A percentile compares a stretch with the other conserved stretches of the same genome.
Evolutionary conservation across 2,888 invertebrate genomes (phyloP).

Genomic region (Brachyopa scutellaris): DNA sequence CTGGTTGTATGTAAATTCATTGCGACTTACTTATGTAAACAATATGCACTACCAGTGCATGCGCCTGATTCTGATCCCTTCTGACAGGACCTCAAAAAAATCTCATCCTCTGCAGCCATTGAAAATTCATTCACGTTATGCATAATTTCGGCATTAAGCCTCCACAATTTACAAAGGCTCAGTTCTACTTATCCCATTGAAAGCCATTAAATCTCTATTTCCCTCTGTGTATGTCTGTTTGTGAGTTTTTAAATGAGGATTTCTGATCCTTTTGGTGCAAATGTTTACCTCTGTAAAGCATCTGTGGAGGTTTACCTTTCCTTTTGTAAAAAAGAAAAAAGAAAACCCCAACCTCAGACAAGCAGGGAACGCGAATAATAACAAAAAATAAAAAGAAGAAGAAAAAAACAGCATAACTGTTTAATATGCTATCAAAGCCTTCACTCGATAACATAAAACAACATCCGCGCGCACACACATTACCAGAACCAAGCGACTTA

Average conservation of each 20-base stretch:
- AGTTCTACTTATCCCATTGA: slow-evolving; percentile 4
- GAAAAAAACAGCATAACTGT: slow-evolving; percentile 12
- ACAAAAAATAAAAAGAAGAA: background rate
- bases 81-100: slow-evolving; percentile 39
- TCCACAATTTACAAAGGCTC: slow-evolving; percentile 32
- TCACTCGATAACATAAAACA: slow-evolving; percentile 50
- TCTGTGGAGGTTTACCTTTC: slow-evolving; percentile 55
- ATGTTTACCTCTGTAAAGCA: slow-evolving; percentile 19
- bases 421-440: slow-evolving; percentile 61
- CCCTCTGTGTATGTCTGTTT: too few species aligned
- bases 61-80: slow-evolving; percentile 46
- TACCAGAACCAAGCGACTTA: background rate
- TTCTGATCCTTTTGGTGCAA: background rate
- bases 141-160: slow-evolving; percentile 57
- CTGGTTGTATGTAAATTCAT: background rate
- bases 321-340: slow-evolving; percentile 15
- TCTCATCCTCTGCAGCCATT: slow-evolving; percentile 38
- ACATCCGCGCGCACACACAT: slow-evolving; percentile 16
- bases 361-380: slow-evolving; percentile 8
- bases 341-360: slow-evolving; percentile 40
- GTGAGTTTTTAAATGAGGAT: background rate
- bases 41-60: background rate
- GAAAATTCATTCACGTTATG: slow-evolving; percentile 42
- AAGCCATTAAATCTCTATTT: slow-evolving; percentile 34
- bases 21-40: slow-evolving; percentile 1